Percentiles rank a stretch among this genome's conserved stretches.
Conservation (phyloP, 1,140 invertebrate genomes). For the Atopsyche davidsoni region DNA sequence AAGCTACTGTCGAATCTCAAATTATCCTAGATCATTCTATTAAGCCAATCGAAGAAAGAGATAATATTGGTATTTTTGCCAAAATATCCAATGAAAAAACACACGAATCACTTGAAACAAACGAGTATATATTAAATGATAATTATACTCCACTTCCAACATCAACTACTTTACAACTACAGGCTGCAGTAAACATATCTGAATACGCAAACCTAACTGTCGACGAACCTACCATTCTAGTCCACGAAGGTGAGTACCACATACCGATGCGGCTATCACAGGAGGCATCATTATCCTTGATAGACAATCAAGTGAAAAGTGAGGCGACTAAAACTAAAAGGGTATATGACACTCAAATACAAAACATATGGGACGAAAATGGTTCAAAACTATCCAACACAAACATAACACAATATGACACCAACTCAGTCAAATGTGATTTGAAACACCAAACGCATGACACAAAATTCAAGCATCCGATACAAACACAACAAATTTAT, state of each 20-base stretch:
- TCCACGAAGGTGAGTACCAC: constrained; percentile 33
- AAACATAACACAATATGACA: no score
- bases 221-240: constrained; percentile 22
- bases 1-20: constrained; percentile 7
- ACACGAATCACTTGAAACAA: constrained; percentile 27
- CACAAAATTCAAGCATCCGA: no score
- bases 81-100: constrained; percentile 30
- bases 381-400: no score
- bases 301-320: no score
- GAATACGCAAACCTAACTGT: constrained; percentile 21
- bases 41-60: constrained; percentile 1
- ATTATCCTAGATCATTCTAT: constrained; percentile 15
- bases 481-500: no score
- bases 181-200: constrained; percentile 19
- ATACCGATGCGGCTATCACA: constrained; percentile 20
- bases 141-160: constrained; percentile 10
- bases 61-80: constrained; percentile 8
- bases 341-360: no score
- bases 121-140: constrained; percentile 27
- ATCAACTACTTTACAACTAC: constrained; percentile 3
- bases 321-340: no score
- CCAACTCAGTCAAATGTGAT: no score
- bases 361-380: no score
- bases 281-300: constrained; percentile 11
- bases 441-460: no score